Evolutionary conservation across 2,113 vertebrate species (phyloP).

Genomic region (Mohoua ochrocephala): DNA sequence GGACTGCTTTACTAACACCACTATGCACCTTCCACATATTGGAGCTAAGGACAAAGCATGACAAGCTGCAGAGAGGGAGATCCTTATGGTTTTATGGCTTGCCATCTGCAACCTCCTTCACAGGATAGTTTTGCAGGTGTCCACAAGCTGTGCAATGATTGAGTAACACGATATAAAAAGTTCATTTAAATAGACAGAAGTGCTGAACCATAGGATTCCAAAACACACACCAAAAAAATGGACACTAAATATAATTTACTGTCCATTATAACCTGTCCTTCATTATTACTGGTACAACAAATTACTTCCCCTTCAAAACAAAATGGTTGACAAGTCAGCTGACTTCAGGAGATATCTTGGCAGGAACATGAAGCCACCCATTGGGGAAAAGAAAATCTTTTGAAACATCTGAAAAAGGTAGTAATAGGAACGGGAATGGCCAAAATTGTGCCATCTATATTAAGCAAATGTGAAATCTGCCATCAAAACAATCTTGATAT

Average conservation of each 20-base stretch:
- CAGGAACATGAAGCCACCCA: neutral
- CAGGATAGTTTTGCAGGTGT: neutral
- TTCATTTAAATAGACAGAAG: neutral
- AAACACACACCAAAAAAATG: too few species aligned
- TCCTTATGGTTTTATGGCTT: neutral
- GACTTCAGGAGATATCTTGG: rapidly evolving
- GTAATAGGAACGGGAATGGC: neutral
- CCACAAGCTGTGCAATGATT: rapidly evolving
- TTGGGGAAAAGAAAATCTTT: neutral
- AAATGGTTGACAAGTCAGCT: neutral
- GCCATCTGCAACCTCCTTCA: neutral
- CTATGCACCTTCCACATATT: neutral
- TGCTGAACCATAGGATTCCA: neutral
- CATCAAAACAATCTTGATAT: rapidly evolving
- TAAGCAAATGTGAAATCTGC: neutral
- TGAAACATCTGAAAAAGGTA: neutral
- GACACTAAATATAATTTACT: neutral
- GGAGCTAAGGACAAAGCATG: neutral
- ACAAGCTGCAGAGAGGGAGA: neutral
- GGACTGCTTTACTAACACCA: neutral
- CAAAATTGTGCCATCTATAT: rapidly evolving
- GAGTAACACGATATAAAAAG: neutral
- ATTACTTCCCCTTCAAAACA: neutral
- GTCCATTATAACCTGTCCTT: neutral
- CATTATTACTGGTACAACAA: neutral